Evolutionary conservation across 2,888 invertebrate species (phyloP), one percentile per base, ranked within the genome.

Genomic region (Colostygia pectinataria): DNA sequence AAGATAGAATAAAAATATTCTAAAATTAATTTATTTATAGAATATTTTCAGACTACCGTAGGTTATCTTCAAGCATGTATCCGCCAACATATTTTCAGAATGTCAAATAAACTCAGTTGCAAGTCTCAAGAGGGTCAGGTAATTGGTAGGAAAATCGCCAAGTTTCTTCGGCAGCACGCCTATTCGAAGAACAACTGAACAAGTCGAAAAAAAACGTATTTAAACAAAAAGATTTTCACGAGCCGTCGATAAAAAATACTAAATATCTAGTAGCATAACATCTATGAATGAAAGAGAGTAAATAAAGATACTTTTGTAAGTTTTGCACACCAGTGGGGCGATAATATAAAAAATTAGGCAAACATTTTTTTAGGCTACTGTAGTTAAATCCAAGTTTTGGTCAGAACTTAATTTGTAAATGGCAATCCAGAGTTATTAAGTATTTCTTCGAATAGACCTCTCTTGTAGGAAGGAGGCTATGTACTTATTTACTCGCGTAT

Each of bases 121-220:
- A 51, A 57, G 53, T 56, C 61, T 63, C 63, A 53, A 63, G 63
- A 48, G 43, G 49, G 48, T 47, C 48, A 53, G 53, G 61, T 63
- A 63, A 63, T 61, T 53, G 58, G 52, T 42, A 53, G 51, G 55
- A 55, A 61, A 52, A 53, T 59, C 46, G 49, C 49, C 53, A 55
- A 57, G 47, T 51, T 53, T 52, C 33, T 34, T 34, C 46, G 12
- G 40, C 12, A 38, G 34, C 9, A 13, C 13, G 7, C 39, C 24
- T 9, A 2, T 44, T 50, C 28, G 24, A 28, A 34, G 34, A 50
- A 39, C 9, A 50, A 39, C 15, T 15, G 2, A 3, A 4, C 20
- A 6, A 20, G 20, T 20, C 4, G 4, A 1, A 20, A 20, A 20
- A 6, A 20, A 20, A 20, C 6, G 6, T 18, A 18, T 18, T 18